These are phyloP conservation scores for Palloptera scutellata DNA, from an alignment of 2,888 invertebrate genomes.

Conservation along the genomic window DNA sequence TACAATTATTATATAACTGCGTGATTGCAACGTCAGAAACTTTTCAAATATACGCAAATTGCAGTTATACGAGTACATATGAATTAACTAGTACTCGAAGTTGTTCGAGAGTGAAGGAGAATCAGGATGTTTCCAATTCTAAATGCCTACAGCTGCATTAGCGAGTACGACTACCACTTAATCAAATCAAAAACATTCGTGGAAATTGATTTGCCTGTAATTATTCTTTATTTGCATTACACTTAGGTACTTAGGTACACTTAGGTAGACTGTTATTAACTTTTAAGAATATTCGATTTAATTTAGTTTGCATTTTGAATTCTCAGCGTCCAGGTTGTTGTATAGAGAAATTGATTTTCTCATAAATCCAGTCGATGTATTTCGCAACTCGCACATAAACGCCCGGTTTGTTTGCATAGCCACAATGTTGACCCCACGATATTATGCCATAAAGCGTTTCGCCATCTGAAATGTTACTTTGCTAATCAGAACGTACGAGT, in stretches of 20 bases:
- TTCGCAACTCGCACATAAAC: conserved; percentile 74
- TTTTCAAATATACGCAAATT: too few species aligned
- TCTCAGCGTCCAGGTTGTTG: conserved; percentile 35
- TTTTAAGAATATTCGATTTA: conserved; percentile 1
- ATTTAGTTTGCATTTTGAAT: conserved; percentile 17
- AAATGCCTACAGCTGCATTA: too few species aligned
- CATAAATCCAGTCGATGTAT: conserved; percentile 74
- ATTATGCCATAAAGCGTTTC: conserved; percentile 76
- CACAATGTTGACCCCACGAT: conserved; percentile 82
- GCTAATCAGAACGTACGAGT: background rate
- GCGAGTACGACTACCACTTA: too few species aligned
- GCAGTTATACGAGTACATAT: too few species aligned
- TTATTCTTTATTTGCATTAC: background rate
- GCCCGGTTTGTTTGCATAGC: conserved; percentile 76
- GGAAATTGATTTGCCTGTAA: background rate
- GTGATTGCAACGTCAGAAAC: too few species aligned
- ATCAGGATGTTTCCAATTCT: too few species aligned
- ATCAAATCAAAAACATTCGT: too few species aligned
- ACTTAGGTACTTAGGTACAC: too few species aligned
- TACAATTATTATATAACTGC: too few species aligned
- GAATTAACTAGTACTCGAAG: too few species aligned
- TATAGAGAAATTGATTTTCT: conserved; percentile 65
- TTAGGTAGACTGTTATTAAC: too few species aligned
- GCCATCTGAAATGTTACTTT: conserved; percentile 64
- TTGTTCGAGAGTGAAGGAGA: too few species aligned